phyloP scores from a whole-genome alignment of 2,113 vertebrate species.

The Protobothrops flavoviridis region DNA sequence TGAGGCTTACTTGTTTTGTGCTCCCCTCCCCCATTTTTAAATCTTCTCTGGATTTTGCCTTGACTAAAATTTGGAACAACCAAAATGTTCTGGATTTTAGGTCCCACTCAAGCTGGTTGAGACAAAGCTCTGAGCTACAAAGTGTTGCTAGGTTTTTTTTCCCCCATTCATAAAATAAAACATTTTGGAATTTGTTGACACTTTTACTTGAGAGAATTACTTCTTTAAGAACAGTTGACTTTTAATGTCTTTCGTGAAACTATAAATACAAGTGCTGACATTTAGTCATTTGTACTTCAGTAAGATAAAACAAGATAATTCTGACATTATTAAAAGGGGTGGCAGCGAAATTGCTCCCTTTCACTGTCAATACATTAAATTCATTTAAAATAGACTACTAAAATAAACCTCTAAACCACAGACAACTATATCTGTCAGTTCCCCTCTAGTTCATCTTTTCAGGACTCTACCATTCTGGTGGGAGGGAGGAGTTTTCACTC shows the following conservation, averaged over 20 bases:
- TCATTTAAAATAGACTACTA: not conserved
- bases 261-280: not conserved
- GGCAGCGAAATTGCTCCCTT: not conserved
- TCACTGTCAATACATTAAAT: not conserved
- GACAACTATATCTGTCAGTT: not conserved
- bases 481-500: no score
- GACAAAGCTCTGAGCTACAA: not conserved
- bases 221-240: slow-evolving; percentile 34
- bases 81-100: not conserved
- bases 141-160: not conserved
- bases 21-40: not conserved
- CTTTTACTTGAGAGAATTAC: not conserved
- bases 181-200: not conserved
- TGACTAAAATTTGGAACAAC: not conserved
- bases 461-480: no score
- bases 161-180: not conserved
- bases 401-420: no score
- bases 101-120: not conserved
- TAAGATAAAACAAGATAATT: slow-evolving; percentile 5
- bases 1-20: no score
- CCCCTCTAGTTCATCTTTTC: no score
- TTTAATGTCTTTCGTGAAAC: slow-evolving; percentile 9
- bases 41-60: no score
- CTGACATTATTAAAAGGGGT: not conserved
- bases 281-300: not conserved